Conservation (phyloP, 2,113 vertebrate species). For the Paralichthys olivaceus region DNA sequence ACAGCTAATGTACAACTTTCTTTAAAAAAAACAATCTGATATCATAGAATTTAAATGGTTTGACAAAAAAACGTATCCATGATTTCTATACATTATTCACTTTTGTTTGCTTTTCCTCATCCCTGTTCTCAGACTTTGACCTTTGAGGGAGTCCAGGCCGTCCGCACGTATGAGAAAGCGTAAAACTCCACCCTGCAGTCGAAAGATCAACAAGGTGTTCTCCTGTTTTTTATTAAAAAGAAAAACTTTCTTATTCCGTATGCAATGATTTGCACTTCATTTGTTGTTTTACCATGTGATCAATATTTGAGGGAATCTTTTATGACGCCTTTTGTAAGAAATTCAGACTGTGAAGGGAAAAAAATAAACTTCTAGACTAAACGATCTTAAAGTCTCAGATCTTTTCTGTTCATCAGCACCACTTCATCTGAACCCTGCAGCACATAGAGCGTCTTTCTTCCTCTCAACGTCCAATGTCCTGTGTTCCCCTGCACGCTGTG, state of each 20-base stretch:
- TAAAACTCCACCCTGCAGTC: conserved; percentile 74
- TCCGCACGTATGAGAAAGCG: conserved; percentile 95
- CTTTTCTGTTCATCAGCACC: conserved; percentile 3
- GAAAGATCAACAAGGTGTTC: conserved; percentile 32
- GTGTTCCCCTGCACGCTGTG: conserved; percentile 24
- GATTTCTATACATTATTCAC: not conserved
- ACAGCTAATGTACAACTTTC: too few relatives aligned
- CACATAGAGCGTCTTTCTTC: not conserved
- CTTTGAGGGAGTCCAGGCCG: conserved; percentile 89
- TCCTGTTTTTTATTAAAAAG: conserved; percentile 6
- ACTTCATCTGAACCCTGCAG: not conserved
- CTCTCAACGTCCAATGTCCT: conserved; percentile 8
- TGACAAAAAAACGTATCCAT: not conserved
- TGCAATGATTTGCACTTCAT: conserved; percentile 55
- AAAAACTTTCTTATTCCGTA: conserved; percentile 20
- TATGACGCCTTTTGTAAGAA: conserved; percentile 59
- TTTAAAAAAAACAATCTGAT: too few relatives aligned
- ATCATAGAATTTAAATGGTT: too few relatives aligned
- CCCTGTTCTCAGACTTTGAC: conserved; percentile 88
- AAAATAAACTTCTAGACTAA: conserved; percentile 59
- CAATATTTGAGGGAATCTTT: conserved; percentile 11
- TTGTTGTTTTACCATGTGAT: conserved; percentile 21
- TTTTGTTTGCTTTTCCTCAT: conserved; percentile 4
- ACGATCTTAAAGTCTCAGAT: conserved; percentile 3
- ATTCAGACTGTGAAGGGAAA: conserved; percentile 19